These are phyloP conservation scores for Saccostrea cuccullata DNA, from an alignment of 1,140 invertebrate species.

Conservation along the genomic window DNA sequence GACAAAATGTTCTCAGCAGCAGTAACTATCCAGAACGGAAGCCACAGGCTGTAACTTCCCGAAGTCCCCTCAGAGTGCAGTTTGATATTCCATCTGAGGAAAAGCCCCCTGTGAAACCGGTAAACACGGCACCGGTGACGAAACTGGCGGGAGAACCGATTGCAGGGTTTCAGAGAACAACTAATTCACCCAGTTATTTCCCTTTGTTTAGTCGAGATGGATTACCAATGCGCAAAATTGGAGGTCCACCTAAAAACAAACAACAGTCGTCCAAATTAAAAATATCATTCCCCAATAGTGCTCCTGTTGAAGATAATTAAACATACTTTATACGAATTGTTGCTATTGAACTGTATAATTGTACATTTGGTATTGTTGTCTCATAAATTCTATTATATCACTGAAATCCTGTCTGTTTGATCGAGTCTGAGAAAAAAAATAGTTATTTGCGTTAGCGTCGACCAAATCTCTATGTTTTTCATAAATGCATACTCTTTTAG, in stretches of 20 bases:
- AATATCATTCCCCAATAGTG: slow-evolving; percentile 39
- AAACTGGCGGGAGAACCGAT: slow-evolving; percentile 22
- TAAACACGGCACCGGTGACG: background rate
- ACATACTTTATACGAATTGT: too few relatives aligned
- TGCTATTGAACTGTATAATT: too few relatives aligned
- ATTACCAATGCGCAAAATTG: slow-evolving; percentile 50
- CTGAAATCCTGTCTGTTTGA: too few relatives aligned
- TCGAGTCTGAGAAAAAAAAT: too few relatives aligned
- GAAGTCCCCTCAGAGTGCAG: background rate
- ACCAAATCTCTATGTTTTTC: too few relatives aligned
- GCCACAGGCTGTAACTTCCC: background rate
- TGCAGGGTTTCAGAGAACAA: background rate
- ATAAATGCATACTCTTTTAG: too few relatives aligned
- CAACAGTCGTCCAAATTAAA: slow-evolving; percentile 5
- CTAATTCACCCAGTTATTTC: slow-evolving; percentile 42
- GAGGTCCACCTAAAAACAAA: slow-evolving; percentile 44
- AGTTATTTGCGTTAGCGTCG: too few relatives aligned
- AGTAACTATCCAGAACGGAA: slow-evolving; percentile 4
- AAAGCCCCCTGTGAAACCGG: slow-evolving; percentile 1
- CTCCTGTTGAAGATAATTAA: background rate
- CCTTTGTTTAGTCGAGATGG: slow-evolving; percentile 53
- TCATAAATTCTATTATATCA: too few relatives aligned
- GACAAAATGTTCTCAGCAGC: background rate
- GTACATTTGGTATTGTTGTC: too few relatives aligned
- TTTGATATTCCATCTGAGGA: slow-evolving; percentile 2